phyloP scores from a whole-genome alignment of 2,113 vertebrate species.

The Bujurquina vittata region DNA sequence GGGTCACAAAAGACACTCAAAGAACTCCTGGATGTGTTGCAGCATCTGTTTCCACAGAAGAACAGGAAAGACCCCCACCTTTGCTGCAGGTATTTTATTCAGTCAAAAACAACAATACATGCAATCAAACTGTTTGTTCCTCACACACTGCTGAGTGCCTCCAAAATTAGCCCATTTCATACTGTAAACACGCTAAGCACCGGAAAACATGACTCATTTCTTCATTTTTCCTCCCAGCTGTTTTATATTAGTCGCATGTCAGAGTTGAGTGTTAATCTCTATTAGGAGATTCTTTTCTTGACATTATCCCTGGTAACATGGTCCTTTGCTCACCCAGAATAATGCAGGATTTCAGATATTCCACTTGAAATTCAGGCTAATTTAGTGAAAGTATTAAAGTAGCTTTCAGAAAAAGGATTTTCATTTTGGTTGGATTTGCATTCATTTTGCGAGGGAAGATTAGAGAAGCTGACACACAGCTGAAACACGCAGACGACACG shows the following conservation, averaged over 20 bases:
- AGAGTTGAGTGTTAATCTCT: not conserved
- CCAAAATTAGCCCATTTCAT: not conserved
- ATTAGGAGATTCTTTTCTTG: not conserved
- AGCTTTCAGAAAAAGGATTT: slow-evolving; percentile 35
- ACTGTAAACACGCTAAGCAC: not conserved
- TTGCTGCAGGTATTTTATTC: not conserved
- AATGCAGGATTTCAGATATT: slow-evolving; percentile 30
- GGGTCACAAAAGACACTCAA: not conserved
- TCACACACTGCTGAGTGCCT: not conserved
- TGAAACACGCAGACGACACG: not conserved
- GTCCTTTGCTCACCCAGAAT: slow-evolving; percentile 1
- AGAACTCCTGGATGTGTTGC: not conserved
- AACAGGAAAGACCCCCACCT: not conserved
- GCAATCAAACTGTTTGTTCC: not conserved
- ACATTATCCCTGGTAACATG: slow-evolving; percentile 11
- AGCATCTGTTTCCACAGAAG: not conserved
- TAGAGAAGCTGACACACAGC: slow-evolving; percentile 8
- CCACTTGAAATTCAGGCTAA: slow-evolving; percentile 34
- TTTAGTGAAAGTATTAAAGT: slow-evolving; percentile 20
- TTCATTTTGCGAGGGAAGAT: slow-evolving; percentile 24
- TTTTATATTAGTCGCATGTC: not conserved
- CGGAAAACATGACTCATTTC: not conserved
- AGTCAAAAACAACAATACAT: not conserved
- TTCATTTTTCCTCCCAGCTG: not conserved
- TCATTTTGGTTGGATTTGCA: slow-evolving; percentile 36